phyloP scores from a whole-genome alignment of 2,888 invertebrate genomes.

The Brachyptera risi region DNA sequence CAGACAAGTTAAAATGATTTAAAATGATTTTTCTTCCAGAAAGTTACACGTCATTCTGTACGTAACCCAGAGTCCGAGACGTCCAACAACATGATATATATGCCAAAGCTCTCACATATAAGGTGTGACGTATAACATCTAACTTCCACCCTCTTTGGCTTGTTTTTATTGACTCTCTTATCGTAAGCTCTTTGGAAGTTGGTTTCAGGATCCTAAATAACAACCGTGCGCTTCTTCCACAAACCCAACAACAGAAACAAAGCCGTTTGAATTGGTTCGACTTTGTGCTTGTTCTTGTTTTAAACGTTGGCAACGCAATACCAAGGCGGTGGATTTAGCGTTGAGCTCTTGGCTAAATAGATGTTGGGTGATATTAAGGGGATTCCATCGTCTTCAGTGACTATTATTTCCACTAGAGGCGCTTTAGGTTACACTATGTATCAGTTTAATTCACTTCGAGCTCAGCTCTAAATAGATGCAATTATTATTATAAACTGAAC shows the following conservation, averaged over 20 bases:
- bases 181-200: neutral
- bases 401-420: neutral
- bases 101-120: neutral
- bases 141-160: neutral
- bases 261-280: conserved; percentile 7
- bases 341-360: neutral
- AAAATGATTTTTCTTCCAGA: no score
- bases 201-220: neutral
- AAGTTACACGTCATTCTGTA: no score
- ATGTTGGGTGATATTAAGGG: neutral
- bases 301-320: neutral
- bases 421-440: neutral
- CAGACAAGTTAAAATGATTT: no score
- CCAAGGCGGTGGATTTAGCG: neutral
- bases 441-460: neutral
- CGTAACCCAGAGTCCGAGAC: no score
- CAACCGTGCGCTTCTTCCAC: neutral
- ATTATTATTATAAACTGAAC: no score
- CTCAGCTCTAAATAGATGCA: neutral
- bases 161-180: conserved; percentile 1
- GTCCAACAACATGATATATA: no score
- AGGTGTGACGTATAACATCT: neutral
- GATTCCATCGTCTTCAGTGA: neutral
- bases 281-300: neutral
- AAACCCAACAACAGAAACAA: neutral